Percentiles rank a stretch among this genome's conserved stretches.
These are phyloP conservation scores for Cetonia aurata DNA, from an alignment of 2,888 invertebrate species.

Conservation along the genomic window DNA sequence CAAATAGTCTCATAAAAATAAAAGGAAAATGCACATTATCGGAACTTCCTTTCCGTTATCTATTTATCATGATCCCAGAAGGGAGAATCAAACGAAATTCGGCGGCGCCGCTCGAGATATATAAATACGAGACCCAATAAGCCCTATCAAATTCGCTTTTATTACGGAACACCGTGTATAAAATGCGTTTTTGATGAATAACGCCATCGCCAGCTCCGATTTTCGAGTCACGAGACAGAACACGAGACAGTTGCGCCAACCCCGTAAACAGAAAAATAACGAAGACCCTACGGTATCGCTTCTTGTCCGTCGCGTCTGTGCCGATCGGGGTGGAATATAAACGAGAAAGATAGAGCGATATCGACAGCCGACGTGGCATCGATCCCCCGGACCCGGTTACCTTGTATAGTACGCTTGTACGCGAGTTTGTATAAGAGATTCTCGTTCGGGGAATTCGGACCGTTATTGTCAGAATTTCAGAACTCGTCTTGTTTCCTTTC, in stretches of 20 bases:
- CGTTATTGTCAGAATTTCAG: constrained; percentile 65
- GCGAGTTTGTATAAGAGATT: constrained; percentile 65
- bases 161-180: constrained; percentile 65
- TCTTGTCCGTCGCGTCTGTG: constrained; percentile 11
- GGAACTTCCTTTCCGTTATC: not conserved
- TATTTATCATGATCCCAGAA: constrained; percentile 9
- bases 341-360: constrained; percentile 47
- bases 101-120: constrained; percentile 33
- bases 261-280: constrained; percentile 60
- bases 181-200: constrained; percentile 67
- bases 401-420: constrained; percentile 57
- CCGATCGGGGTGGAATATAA: not conserved
- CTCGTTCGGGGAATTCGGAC: constrained; percentile 65
- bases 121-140: constrained; percentile 55
- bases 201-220: constrained; percentile 62
- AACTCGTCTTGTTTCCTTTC: constrained; percentile 58
- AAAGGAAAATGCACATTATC: no score
- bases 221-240: constrained; percentile 64
- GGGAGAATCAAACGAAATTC: constrained; percentile 45
- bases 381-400: constrained; percentile 57
- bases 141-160: constrained; percentile 65
- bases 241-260: constrained; percentile 62
- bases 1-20: no score
- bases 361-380: constrained; percentile 52
- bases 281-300: constrained; percentile 43